These are phyloP conservation scores for Uromys caudimaculatus DNA, from an alignment of 2,797 vertebrate species.

Conservation along the genomic window DNA sequence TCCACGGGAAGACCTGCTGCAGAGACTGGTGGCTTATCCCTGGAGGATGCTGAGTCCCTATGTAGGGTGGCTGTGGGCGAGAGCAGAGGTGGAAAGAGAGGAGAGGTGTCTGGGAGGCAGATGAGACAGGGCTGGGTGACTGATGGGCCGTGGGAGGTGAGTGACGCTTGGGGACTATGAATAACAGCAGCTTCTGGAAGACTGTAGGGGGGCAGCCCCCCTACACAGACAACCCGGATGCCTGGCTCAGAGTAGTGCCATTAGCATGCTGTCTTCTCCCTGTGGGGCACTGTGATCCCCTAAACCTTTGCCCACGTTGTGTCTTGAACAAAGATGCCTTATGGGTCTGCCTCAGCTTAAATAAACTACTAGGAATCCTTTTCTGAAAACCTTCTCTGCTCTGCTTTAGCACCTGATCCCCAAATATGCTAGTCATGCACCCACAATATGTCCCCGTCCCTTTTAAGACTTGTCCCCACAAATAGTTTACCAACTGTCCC, in stretches of 20 bases:
- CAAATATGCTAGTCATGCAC: neutral
- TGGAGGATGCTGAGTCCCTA: neutral
- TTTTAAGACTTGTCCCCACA: neutral
- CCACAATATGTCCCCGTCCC: neutral
- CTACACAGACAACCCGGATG: neutral
- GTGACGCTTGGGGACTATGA: constrained; percentile 47
- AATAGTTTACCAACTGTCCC: neutral
- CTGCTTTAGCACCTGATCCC: neutral
- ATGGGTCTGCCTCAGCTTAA: neutral
- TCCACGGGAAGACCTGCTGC: neutral
- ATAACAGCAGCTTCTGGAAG: neutral
- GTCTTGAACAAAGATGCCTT: neutral
- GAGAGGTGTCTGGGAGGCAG: neutral
- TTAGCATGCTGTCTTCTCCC: neutral
- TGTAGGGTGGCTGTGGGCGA: neutral
- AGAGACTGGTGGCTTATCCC: neutral
- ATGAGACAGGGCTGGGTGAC: constrained; percentile 30
- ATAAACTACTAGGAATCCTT: neutral
- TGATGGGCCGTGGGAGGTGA: constrained; percentile 64
- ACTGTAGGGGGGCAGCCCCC: neutral
- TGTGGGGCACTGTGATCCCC: fast-evolving
- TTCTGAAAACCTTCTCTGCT: neutral
- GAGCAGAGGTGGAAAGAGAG: neutral
- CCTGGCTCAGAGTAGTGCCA: neutral
- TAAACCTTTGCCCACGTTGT: fast-evolving